Evolutionary conservation across 1,140 invertebrate species (phyloP), one percentile per base, ranked within the genome.

Genomic region (Scylla paramamosain): DNA sequence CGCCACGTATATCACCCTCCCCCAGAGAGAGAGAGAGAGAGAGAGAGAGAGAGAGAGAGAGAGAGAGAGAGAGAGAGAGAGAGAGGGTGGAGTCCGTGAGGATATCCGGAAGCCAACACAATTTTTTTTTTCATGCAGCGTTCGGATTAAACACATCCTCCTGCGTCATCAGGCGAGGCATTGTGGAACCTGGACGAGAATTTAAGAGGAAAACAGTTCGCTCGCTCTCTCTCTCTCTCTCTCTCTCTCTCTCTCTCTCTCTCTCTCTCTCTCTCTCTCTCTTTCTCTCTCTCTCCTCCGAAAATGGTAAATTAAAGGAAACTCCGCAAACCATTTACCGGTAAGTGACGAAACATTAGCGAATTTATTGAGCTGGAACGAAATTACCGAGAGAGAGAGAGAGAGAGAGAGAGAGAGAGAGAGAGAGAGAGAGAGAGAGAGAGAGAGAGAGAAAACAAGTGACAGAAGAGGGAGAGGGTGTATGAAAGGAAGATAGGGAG

Each of bases 351-450:
- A 59, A 59, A 20, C 1, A 14, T 12, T 3, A 59, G 10, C 10
- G 10, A 20, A 4, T 59, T 12, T 59, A 59, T 0, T 59, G 52
- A 59, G 16, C 3, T 59, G 52, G 52, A 59, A 59, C 52, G 52
- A 20, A 59, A 59, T 59, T 12, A 59, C 12, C 10, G 52, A 3
- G 52, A 59, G 52, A 59, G 52, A 59, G 52, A 59, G 52, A 86
- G 83, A 28, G 83, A 84, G n/a, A 32, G 31, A 28, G 83, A 32
- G n/a, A 32, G 83, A 28, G 83, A 28, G n/a, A 84, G 83, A 84
- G 31, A 39, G 46, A 91, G 90, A 59, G 90, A 67, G 91, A 67
- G 91, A 67, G 91, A 67, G 91, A 77, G 91, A 77, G 91, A 67
- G 52, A 92, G 46, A 92, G 91, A 77, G 46, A 77, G 28, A 92